Evolutionary conservation across 2,113 vertebrate genomes (phyloP).

Genomic region (Andinoacara biseriatus): DNA sequence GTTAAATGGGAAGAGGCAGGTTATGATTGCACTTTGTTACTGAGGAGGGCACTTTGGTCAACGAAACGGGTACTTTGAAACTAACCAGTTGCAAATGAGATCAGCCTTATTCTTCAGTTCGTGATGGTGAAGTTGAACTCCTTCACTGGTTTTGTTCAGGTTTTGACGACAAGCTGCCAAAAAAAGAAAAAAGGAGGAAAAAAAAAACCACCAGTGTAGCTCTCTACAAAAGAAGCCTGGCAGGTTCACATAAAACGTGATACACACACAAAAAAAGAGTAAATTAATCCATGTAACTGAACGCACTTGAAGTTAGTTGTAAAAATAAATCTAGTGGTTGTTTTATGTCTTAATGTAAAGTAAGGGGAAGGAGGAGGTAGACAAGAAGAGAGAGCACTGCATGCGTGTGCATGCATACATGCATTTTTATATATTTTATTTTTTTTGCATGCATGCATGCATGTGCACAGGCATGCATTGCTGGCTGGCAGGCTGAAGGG

Average conservation of each 20-base stretch:
- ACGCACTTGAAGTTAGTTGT: slow-evolving; percentile 79
- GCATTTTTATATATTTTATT: background rate
- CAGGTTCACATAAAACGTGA: background rate
- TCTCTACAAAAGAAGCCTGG: slow-evolving; percentile 43
- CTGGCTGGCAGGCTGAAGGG: slow-evolving; percentile 69
- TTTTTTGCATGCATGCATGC: background rate
- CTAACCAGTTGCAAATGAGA: slow-evolving; percentile 72
- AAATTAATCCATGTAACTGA: slow-evolving; percentile 68
- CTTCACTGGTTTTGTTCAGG: slow-evolving; percentile 60
- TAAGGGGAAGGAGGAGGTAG: slow-evolving; percentile 14
- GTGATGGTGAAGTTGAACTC: slow-evolving; percentile 39
- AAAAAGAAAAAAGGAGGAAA: slow-evolving; percentile 21
- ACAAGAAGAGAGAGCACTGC: slow-evolving; percentile 44
- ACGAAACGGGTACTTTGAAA: slow-evolving; percentile 83
- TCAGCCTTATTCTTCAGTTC: slow-evolving; percentile 57
- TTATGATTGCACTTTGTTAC: slow-evolving; percentile 83
- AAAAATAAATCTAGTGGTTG: slow-evolving; percentile 38
- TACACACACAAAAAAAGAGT: slow-evolving; percentile 28
- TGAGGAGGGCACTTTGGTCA: slow-evolving; percentile 80
- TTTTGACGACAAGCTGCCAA: slow-evolving; percentile 79
- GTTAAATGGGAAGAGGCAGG: slow-evolving; percentile 74
- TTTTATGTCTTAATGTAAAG: slow-evolving; percentile 74
- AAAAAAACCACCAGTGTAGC: slow-evolving; percentile 7
- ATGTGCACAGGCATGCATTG: slow-evolving; percentile 51
- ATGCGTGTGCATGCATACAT: slow-evolving; percentile 5